Base-by-base conservation (phyloP, 1,140 invertebrate species). In the Brachystomella parvula region DNA sequence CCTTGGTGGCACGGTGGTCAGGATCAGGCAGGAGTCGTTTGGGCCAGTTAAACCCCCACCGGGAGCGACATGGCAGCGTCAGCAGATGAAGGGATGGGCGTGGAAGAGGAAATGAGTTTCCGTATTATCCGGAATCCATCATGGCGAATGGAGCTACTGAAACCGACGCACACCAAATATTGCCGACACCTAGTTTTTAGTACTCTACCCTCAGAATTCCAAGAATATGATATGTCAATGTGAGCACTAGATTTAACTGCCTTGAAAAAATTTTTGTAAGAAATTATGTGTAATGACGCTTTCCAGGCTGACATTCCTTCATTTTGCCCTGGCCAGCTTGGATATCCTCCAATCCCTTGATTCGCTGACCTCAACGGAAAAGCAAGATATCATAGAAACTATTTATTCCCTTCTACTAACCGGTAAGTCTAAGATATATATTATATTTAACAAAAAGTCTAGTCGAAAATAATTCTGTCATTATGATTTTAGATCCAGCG, bases 271-370 rank as follows among this genome's bases (percentile, higher is more conserved):
- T 26, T 29, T 12, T 6, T 59, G 17, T 17, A 59, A 12, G 28
- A 15, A n/a, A 39, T 62, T 62, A 12, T 3, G n/a, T 47, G 19
- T 30, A 26, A 47, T 21, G 33, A 35, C 63, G 15, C 29, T n/a
- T 65, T 68, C 1, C 63, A 72, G 71, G 39, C 59, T 73, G 47
- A 70, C 67, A 17, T 62, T 73, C n/a, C 66, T 73, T 3, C 71
- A 73, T 79, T 97, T 96, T 79, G 85, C 89, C 26, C 82, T 96
- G 62, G 91, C 90, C 61, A 92, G 92, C 6, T 77, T 96, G 62
- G 94, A 96, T 82, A 79, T 96, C 9, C 78, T 96, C 3, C 84
- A 88, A 73, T 82, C 85, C 12, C 77, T 95, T 58, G 79, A 89
- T 71, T 77, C 83, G 49, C 76, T 94, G 28, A 75, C 75, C 35